Evolutionary conservation across 2,888 invertebrate genomes (phyloP), one percentile per base, ranked within the genome.

Genomic region (Platerodrilus igneus): DNA sequence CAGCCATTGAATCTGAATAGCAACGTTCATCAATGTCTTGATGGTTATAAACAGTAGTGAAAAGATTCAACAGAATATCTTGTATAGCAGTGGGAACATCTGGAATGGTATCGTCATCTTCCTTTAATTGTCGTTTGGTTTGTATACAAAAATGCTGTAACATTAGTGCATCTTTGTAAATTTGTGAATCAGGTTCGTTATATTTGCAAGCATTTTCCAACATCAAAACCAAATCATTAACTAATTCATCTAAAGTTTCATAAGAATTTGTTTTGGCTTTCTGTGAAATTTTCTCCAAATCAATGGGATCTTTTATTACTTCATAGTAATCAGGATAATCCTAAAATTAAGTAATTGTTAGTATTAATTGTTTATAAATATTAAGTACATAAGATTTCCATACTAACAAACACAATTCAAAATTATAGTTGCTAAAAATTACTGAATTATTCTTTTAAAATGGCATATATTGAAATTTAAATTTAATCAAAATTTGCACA

Each of bases 251-350:
- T 14, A 95, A 74, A 11, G 77, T 80, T 30, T 82, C 83, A 62
- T 95, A 96, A 0, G 69, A 69, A 41, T 75, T 77, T 45, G 79
- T 80, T 66, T 88, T 89, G 17, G 91, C 69, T 58, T 90, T 90
- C 37, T 86, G 86, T 0, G 88, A 85, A 41, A 99, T 94, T 60
- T 84, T 84, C 61, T 94, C 93, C 83, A 99, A 83, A 64, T 97
- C 96, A 60, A 99, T 91, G 0, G 99, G 97, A 52, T 86, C 86
- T 59, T 91, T 92, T 37, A 99, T 97, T 0, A 96, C 84, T 63
- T 96, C 94, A 62, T 95, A 97, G 67, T 99, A 99, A 62, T 94
- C 93, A 0, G 97, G 96, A 68, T 95, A 95, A 60, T 95, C 90
- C 67, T 81, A 64, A 56, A 34, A 42, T 18, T 18, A 23, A n/a